A percentile compares a stretch with the other conserved stretches of the same genome.
These are phyloP conservation scores for Parotocinclus haroldoi DNA, from an alignment of 2,797 vertebrate genomes.

Conservation along the genomic window DNA sequence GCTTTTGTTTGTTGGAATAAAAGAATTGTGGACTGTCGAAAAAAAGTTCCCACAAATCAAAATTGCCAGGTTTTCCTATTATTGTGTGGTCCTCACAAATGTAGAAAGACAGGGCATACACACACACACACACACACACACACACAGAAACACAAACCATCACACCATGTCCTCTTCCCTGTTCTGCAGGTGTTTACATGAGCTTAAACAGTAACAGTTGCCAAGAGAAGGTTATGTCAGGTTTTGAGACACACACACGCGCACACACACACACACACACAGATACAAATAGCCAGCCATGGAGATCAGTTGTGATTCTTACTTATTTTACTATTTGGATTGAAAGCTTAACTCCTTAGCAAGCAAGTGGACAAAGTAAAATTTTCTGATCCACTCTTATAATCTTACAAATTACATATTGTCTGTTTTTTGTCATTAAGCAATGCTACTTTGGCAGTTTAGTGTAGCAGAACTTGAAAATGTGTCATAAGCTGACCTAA, in stretches of 20 bases:
- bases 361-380: no score
- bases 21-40: no score
- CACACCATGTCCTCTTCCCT: conserved; percentile 8
- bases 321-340: no score
- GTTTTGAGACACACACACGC: neutral
- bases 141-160: conserved; percentile 13
- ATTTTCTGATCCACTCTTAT: no score
- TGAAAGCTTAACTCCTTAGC: no score
- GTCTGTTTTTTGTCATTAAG: conserved; percentile 15
- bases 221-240: conserved; percentile 13
- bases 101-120: neutral
- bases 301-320: no score
- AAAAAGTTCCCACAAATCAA: no score
- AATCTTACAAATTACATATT: neutral
- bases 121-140: conserved; percentile 8
- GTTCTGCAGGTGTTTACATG: conserved; percentile 24
- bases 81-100: no score
- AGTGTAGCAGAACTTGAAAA: conserved; percentile 50
- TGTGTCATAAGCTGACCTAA: conserved; percentile 63
- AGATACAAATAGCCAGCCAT: no score
- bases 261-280: no score
- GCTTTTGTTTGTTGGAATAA: no score
- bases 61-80: no score
- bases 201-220: conserved; percentile 11
- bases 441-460: conserved; percentile 38